These are phyloP conservation scores for Dasyornis broadbenti DNA, from an alignment of 2,113 vertebrate genomes.

Conservation along the genomic window DNA sequence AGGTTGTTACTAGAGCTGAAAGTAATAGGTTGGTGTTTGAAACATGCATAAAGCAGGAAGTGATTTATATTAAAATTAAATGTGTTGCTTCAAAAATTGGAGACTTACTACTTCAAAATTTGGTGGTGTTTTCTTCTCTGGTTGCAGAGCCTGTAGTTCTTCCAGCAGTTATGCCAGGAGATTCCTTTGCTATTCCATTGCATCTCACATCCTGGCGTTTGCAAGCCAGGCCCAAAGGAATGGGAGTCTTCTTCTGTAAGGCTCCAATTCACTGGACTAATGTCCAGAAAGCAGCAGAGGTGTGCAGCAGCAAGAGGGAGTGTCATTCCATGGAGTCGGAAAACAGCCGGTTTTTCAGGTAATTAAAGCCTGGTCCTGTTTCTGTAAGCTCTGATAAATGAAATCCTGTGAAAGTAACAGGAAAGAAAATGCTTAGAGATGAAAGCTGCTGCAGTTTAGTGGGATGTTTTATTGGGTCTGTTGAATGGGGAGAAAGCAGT, in stretches of 20 bases:
- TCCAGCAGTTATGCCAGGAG: slow-evolving; percentile 88
- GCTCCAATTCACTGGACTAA: slow-evolving; percentile 95
- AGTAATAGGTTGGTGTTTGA: background rate
- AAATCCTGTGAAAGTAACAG: background rate
- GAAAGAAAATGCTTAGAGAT: background rate
- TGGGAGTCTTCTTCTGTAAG: slow-evolving; percentile 95
- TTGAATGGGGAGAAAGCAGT: background rate
- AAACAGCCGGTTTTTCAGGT: slow-evolving; percentile 92
- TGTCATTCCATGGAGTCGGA: slow-evolving; percentile 91
- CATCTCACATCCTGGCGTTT: slow-evolving; percentile 96
- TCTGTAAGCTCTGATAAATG: background rate
- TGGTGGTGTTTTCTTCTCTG: background rate
- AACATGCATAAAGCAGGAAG: background rate
- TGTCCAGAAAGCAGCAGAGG: slow-evolving; percentile 84
- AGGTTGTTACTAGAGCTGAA: background rate
- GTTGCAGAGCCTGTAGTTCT: slow-evolving; percentile 90
- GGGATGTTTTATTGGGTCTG: background rate
- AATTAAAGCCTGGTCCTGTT: background rate
- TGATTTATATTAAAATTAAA: background rate
- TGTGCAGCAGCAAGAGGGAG: slow-evolving; percentile 90
- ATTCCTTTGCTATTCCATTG: slow-evolving; percentile 87
- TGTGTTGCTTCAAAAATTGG: background rate
- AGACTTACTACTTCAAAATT: background rate
- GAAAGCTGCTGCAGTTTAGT: background rate
- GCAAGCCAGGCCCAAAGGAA: slow-evolving; percentile 90